Evolutionary conservation across 2,797 vertebrate species (phyloP).

Genomic region (Betta splendens): DNA sequence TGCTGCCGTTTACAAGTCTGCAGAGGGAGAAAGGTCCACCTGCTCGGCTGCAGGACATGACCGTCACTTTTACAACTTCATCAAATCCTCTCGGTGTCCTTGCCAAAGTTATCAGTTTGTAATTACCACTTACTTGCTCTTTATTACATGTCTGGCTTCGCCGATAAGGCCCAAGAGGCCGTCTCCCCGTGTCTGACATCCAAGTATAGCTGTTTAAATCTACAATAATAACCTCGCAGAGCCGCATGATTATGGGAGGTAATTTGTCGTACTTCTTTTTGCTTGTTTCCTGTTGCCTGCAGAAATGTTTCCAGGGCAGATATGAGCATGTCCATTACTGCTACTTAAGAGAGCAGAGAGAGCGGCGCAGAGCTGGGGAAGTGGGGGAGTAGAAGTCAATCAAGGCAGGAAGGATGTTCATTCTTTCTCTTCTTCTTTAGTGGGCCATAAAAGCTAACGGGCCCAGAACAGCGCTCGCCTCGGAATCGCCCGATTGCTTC

Average conservation of each 20-base stretch:
- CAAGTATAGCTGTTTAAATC: constrained; percentile 58
- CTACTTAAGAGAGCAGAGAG: constrained; percentile 59
- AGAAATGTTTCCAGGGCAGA: constrained; percentile 58
- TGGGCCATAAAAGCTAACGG: constrained; percentile 80
- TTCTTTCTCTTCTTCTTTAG: constrained; percentile 73
- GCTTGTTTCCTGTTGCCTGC: constrained; percentile 46
- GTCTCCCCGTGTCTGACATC: constrained; percentile 44
- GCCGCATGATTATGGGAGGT: constrained; percentile 57
- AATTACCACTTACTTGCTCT: constrained; percentile 66
- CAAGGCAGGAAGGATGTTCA: constrained; percentile 72
- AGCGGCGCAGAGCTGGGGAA: constrained; percentile 50
- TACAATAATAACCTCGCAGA: constrained; percentile 58
- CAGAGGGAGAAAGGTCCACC: constrained; percentile 20
- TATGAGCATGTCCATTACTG: constrained; percentile 63
- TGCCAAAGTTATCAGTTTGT: constrained; percentile 67
- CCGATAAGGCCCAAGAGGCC: constrained; percentile 58
- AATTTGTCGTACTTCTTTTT: constrained; percentile 66
- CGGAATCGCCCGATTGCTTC: constrained; percentile 65
- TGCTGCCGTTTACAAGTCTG: constrained; percentile 45
- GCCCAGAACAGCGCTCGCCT: constrained; percentile 71
- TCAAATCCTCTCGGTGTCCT: constrained; percentile 64
- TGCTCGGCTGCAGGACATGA: constrained; percentile 42
- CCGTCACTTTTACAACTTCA: constrained; percentile 70
- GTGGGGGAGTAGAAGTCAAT: constrained; percentile 68
- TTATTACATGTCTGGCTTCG: constrained; percentile 68